phyloP scores from a whole-genome alignment of 2,797 vertebrate genomes.

The Cuculus canorus region DNA sequence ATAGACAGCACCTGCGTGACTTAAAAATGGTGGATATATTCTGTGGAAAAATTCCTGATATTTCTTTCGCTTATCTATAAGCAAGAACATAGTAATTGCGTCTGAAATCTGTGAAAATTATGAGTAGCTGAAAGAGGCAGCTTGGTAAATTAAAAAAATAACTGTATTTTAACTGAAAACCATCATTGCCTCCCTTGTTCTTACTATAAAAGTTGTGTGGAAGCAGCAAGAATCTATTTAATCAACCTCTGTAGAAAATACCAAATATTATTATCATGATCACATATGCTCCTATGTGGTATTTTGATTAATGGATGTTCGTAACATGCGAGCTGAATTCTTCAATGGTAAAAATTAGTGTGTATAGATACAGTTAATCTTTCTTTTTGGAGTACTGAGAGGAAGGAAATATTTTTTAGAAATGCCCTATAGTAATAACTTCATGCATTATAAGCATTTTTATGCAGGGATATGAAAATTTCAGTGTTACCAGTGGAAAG shows the following conservation, averaged over 20 bases:
- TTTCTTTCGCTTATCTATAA: not conserved
- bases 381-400: not conserved
- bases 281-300: not conserved
- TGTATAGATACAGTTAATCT: not conserved
- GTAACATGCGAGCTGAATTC: not conserved
- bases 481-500: not conserved
- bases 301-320: constrained; percentile 38
- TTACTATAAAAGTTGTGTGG: not conserved
- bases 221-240: constrained; percentile 23
- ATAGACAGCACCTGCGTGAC: not conserved
- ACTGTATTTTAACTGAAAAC: not conserved
- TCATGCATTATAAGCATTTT: constrained; percentile 21
- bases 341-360: not conserved
- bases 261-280: constrained; percentile 1
- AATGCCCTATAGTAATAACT: not conserved
- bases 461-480: not conserved
- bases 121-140: not conserved
- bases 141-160: not conserved
- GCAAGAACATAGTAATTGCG: not conserved
- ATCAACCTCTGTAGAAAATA: not conserved
- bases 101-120: not conserved
- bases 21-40: not conserved
- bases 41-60: constrained; percentile 10
- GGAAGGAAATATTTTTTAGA: not conserved
- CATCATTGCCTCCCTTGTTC: not conserved